Evolutionary conservation across 2,113 vertebrate species (phyloP).

Genomic region (Ptilonorhynchus violaceus): DNA sequence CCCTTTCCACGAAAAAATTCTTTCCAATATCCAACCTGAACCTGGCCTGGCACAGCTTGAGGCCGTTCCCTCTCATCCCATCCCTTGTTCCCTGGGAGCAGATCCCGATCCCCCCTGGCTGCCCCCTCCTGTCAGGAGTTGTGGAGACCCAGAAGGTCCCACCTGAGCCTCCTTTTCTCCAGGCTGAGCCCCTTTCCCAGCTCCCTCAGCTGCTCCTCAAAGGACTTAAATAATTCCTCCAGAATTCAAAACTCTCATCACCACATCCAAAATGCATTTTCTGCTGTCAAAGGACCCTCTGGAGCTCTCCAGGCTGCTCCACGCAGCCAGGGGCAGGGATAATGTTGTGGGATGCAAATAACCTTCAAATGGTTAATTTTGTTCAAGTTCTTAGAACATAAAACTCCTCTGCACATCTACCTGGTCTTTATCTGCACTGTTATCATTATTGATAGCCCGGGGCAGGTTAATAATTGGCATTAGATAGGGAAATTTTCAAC

Average conservation of each 20-base stretch:
- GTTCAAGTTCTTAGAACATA: not conserved
- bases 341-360: not conserved
- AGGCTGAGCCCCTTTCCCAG: not conserved
- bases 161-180: not conserved
- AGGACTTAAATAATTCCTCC: not conserved
- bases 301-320: not conserved
- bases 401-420: not conserved
- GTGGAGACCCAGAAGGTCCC: not conserved
- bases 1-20: too few species aligned
- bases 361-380: slow-evolving; percentile 33
- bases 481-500: slow-evolving; percentile 30
- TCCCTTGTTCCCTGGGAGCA: too few species aligned
- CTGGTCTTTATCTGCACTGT: not conserved
- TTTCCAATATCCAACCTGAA: too few species aligned
- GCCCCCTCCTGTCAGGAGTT: not conserved
- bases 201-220: not conserved
- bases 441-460: not conserved
- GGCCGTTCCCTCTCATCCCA: too few species aligned
- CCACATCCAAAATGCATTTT: not conserved
- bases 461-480: slow-evolving; percentile 50
- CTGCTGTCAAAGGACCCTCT: not conserved
- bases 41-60: too few species aligned
- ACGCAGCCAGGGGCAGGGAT: not conserved
- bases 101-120: too few species aligned
- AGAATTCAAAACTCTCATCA: not conserved